Evolutionary conservation across 2,113 vertebrate genomes (phyloP), one percentile per base, ranked within the genome.

Genomic region (Myotis brandtii): DNA sequence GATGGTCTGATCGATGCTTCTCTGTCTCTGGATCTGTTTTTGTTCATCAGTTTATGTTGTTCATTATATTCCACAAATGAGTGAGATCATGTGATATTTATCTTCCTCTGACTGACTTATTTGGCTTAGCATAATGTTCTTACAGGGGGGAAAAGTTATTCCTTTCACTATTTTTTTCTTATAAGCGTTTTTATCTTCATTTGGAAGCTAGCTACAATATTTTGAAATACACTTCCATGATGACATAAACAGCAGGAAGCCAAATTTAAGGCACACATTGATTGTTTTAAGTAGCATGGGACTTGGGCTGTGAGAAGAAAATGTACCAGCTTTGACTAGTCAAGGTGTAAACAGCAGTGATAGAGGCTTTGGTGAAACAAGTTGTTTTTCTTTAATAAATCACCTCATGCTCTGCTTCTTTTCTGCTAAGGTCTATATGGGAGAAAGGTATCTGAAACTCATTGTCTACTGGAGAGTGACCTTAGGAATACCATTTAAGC

Each of bases 101-200:
- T 59, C 56, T 59, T 59, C 25, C 56, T 59, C 23, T 59, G 21
- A 59, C 56, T 25, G 23, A 27, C 23, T 59, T 59, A 59, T 59
- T 59, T 59, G 0, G 8, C 56, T 59, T 25, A 59, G 23, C 10
- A 27, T 59, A 59, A 59, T 59, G 23, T 23, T 59, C 56, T 64
- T 64, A 64, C 2, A 2, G 27, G 27, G 64, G 30, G 14, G 2
- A 3, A 2, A 6, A n/a, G 64, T 67, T 17, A 90, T n/a, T 40
- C 5, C 17, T 95, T 85, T 76, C 27, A 64, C 25, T 48, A 37
- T 43, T 64, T 59, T 92, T 59, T 4, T 10, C 43, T 52, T 72
- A 23, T 6, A 76, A 30, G 25, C 70, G 13, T 92, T 96, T 85
- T 66, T 64, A 5, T 82, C 72, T 94, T 89, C n/a, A 91, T 94